Evolutionary conservation across 2,888 invertebrate species (phyloP).

Genomic region (Molanna angustata): DNA sequence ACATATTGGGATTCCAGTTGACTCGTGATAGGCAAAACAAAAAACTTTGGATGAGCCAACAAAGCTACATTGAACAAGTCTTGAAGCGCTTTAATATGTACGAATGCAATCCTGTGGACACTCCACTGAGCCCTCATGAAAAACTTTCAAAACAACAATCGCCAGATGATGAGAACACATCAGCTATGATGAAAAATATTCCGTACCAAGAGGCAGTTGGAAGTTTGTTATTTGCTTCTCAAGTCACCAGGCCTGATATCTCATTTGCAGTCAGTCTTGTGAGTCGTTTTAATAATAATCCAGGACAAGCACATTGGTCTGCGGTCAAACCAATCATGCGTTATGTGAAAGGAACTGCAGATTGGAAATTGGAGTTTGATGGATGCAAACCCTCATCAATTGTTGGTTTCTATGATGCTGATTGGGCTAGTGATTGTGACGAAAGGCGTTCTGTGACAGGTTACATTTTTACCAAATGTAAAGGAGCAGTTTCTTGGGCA

Average conservation of each 20-base stretch:
- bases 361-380: conserved; percentile 13
- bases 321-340: conserved; percentile 32
- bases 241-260: conserved; percentile 34
- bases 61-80: no score
- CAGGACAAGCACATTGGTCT: conserved; percentile 28
- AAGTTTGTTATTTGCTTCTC: neutral
- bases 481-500: conserved; percentile 35
- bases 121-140: no score
- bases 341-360: conserved; percentile 33
- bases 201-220: conserved; percentile 1
- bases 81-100: no score
- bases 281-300: conserved; percentile 33
- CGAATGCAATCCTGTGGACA: no score
- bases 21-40: no score
- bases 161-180: no score
- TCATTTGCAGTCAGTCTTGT: conserved; percentile 31
- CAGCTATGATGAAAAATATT: no score
- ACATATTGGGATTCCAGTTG: no score
- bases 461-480: conserved; percentile 31
- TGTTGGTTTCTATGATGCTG: conserved; percentile 5
- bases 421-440: conserved; percentile 7
- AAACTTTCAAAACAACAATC: no score
- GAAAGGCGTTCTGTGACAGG: conserved; percentile 4
- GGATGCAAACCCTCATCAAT: neutral
- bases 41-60: no score